These are phyloP conservation scores for Pantherophis alleghaniensis DNA, from an alignment of 2,797 vertebrate species.

Conservation along the genomic window DNA sequence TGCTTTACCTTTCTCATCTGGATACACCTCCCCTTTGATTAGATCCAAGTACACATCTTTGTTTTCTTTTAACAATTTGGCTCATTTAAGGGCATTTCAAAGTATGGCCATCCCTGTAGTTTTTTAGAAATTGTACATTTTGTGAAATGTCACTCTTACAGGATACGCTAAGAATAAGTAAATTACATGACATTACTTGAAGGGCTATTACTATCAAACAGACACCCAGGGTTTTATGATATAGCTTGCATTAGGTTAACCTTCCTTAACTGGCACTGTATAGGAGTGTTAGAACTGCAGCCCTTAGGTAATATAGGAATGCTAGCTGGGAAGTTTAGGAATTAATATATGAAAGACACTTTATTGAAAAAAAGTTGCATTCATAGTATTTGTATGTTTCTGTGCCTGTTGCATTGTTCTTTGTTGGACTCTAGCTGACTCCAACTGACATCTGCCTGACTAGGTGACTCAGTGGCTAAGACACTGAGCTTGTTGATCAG, in stretches of 20 bases:
- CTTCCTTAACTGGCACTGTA: background rate
- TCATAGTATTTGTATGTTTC: background rate
- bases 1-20: background rate
- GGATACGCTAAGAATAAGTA: slow-evolving; percentile 41
- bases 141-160: slow-evolving; percentile 49
- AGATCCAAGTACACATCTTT: slow-evolving; percentile 36
- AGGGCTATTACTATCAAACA: background rate
- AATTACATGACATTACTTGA: slow-evolving; percentile 34
- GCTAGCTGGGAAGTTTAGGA: background rate
- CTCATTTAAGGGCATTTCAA: slow-evolving; percentile 49
- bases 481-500: no score
- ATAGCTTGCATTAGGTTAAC: background rate
- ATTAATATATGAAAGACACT: background rate
- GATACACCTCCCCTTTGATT: background rate
- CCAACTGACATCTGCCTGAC: no score
- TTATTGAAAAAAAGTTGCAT: background rate
- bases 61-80: slow-evolving; percentile 54
- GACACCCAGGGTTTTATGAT: background rate
- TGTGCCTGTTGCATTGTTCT: background rate
- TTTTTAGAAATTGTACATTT: slow-evolving; percentile 62
- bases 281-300: background rate
- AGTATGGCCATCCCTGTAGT: slow-evolving; percentile 37
- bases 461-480: no score
- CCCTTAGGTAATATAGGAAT: background rate
- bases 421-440: background rate